phyloP scores from a whole-genome alignment of 2,888 invertebrate genomes.

The Tipula confusa region DNA sequence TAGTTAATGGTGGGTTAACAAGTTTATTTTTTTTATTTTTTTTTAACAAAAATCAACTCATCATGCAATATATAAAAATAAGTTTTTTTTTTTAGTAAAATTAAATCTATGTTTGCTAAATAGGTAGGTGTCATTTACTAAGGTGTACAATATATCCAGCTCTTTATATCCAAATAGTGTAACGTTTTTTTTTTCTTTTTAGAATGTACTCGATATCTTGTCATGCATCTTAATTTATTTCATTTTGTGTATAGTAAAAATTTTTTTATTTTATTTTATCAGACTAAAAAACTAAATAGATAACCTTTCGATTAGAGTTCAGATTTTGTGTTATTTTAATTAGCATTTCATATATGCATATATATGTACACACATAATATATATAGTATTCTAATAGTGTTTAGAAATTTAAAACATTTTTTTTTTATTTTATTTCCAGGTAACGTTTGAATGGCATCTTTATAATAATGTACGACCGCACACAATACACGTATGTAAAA shows the following conservation, averaged over 20 bases:
- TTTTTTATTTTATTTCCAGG: background rate
- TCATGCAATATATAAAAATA: background rate
- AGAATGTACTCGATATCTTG: background rate
- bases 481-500: background rate
- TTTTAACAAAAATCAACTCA: background rate
- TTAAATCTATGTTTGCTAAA: background rate
- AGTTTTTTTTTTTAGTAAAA: background rate
- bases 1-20: background rate
- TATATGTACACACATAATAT: background rate
- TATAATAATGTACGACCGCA: background rate
- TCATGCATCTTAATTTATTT: background rate
- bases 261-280: too few species aligned
- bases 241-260: background rate
- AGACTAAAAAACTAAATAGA: background rate
- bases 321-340: background rate
- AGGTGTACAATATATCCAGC: background rate
- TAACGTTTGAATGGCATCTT: background rate
- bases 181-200: background rate
- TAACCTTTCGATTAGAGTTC: background rate
- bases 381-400: background rate
- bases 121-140: conserved; percentile 9
- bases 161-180: background rate
- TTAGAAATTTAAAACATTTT: background rate
- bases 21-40: background rate
- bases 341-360: background rate